Percentiles rank a stretch among this genome's conserved stretches.
Evolutionary conservation across 2,113 vertebrate genomes (phyloP).

Genomic region (Pholis gunnellus): DNA sequence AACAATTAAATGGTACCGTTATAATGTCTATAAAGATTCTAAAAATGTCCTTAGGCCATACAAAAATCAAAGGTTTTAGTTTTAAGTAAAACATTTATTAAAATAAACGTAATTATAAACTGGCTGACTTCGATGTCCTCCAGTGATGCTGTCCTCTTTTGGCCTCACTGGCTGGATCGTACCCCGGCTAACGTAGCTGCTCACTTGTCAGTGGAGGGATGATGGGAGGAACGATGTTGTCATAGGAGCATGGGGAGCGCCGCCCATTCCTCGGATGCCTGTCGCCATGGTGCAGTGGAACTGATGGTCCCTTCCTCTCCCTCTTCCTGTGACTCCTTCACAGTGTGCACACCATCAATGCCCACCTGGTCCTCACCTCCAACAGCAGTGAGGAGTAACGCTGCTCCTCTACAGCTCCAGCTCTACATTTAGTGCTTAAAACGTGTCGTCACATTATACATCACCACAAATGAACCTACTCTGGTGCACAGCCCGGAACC

Average conservation of each 20-base stretch:
- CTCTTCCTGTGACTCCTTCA: background rate
- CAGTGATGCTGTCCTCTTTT: background rate
- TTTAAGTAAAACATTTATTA: background rate
- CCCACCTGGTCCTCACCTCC: background rate
- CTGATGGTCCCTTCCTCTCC: background rate
- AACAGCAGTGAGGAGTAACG: background rate
- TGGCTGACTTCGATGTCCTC: too few relatives aligned
- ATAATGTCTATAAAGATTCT: background rate
- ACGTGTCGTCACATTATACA: background rate
- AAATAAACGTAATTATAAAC: background rate
- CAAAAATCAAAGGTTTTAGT: background rate
- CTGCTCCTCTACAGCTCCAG: background rate
- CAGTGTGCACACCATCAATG: background rate
- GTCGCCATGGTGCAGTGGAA: background rate
- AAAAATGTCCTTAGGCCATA: background rate
- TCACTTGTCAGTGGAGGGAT: too few relatives aligned
- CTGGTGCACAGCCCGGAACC: slow-evolving; percentile 20
- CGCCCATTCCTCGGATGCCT: background rate
- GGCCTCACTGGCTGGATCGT: background rate
- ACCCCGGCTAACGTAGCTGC: background rate
- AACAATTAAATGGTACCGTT: background rate
- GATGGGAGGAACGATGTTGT: too few relatives aligned
- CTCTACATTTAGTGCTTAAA: background rate
- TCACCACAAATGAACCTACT: background rate
- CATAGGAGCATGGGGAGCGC: background rate